Conservation (phyloP, 1,140 invertebrate species). For the Drosophila sucinea region DNA sequence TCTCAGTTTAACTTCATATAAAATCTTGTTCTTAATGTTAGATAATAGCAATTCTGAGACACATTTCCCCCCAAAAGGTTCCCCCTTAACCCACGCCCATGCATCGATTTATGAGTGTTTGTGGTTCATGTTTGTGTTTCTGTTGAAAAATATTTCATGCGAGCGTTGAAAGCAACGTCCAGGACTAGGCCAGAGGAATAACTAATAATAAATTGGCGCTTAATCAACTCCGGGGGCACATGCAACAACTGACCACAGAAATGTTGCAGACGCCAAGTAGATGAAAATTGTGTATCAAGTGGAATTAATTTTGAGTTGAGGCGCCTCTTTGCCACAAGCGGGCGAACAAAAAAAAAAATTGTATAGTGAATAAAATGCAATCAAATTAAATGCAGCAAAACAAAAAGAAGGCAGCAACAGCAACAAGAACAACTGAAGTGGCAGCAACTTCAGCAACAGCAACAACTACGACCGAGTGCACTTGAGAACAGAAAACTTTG, state of each 20-base stretch:
- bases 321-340: constrained; percentile 46
- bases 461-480: constrained; percentile 54
- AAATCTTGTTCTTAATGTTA: background rate
- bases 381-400: constrained; percentile 78
- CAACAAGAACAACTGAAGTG: constrained; percentile 50
- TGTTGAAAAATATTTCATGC: constrained; percentile 69
- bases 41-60: too few species aligned
- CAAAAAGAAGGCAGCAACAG: constrained; percentile 40
- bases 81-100: background rate
- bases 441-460: constrained; percentile 58
- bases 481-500: constrained; percentile 63
- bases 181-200: constrained; percentile 61
- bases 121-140: constrained; percentile 49
- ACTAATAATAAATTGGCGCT: constrained; percentile 79
- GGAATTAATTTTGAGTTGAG: constrained; percentile 63
- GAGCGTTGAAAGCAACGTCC: constrained; percentile 68
- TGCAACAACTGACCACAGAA: constrained; percentile 47
- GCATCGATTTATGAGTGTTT: constrained; percentile 59
- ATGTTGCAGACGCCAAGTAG: constrained; percentile 27
- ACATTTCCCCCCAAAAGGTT: too few species aligned
- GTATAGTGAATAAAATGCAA: constrained; percentile 76
- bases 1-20: too few species aligned
- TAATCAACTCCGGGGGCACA: constrained; percentile 69
- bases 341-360: constrained; percentile 19
- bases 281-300: constrained; percentile 70